Base-by-base conservation (phyloP, 2,113 vertebrate species). In the Pelecanoides urinatrix region DNA sequence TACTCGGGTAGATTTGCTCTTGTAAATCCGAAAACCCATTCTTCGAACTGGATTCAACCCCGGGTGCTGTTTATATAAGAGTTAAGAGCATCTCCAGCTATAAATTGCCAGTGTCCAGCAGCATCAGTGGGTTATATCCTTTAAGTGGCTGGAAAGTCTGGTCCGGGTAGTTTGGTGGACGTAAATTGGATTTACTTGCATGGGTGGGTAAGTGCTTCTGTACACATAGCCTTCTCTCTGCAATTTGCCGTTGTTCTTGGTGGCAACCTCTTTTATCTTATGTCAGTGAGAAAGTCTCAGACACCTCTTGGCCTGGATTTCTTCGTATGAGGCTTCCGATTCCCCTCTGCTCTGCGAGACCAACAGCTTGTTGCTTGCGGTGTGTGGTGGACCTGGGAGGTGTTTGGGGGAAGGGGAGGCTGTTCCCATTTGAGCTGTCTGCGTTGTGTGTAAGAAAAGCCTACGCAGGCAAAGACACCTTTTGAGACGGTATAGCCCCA, bases 391-490 rank as follows among this genome's bases (percentile, higher is more conserved):
- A 76, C 7, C 36, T 78, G 49, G n/a, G 58, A 67, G 23, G 21
- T 25, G 53, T 81, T 30, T 62, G 44, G 68, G 63, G 34, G 32
- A 75, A 63, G 53, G 53, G n/a, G 26, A 75, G 25, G 30, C n/a
- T 72, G 19, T 63, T 79, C 77, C 30, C 63, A 6, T 34, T 77
- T 32, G 44, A 72, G 13, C 49, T 13, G 2, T 22, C 53, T 83
- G 40, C 1, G 0, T 36, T 40, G 34, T 4, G 0, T 20, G 6
- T 49, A 47, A 56, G 38, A 63, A 27, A 88, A 36, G 18, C 23
- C 52, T 34, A 4, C 0, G 0, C 44, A 58, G 45, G 19, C 50
- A 62, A 53, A 38, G 65, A 22, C 1, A 1, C 36, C 36, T 55
- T 78, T 61, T 62, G 77, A 63, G 40, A 19, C 11, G 11, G 5